phyloP scores from a whole-genome alignment of 2,888 invertebrate species.

The Arctia plantaginis region DNA sequence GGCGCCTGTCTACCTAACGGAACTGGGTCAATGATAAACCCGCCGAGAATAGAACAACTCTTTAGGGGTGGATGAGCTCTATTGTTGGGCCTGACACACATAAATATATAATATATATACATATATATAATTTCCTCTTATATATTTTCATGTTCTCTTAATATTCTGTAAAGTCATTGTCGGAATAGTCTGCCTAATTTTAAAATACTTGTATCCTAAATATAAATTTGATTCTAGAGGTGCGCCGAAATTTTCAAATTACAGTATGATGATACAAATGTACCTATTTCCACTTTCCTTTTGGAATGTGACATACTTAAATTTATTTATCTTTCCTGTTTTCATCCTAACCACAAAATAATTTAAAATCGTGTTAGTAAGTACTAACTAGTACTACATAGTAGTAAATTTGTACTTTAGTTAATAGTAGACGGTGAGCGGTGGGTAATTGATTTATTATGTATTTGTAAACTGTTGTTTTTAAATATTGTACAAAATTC shows the following conservation, averaged over 20 bases:
- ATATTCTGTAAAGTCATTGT: slow-evolving; percentile 21
- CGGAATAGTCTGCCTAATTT: slow-evolving; percentile 22
- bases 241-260: slow-evolving; percentile 56
- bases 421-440: background rate
- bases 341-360: background rate
- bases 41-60: slow-evolving; percentile 80
- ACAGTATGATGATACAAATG: slow-evolving; percentile 45
- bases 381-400: too few species aligned
- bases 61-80: slow-evolving; percentile 77
- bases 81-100: slow-evolving; percentile 67
- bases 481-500: too few species aligned
- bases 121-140: slow-evolving; percentile 11
- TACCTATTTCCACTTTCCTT: slow-evolving; percentile 39
- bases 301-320: slow-evolving; percentile 49
- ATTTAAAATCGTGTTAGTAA: background rate
- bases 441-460: too few species aligned
- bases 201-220: slow-evolving; percentile 22
- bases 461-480: too few species aligned
- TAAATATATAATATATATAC: slow-evolving; percentile 33
- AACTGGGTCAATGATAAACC: slow-evolving; percentile 83
- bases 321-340: slow-evolving; percentile 32
- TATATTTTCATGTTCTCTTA: slow-evolving; percentile 21
- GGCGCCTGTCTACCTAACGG: slow-evolving; percentile 63
- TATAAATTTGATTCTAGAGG: slow-evolving; percentile 26
- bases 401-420: background rate